Percentiles rank a stretch among this genome's conserved stretches.
These are phyloP conservation scores for Tenthredo livida DNA, from an alignment of 2,888 invertebrate species.

Conservation along the genomic window DNA sequence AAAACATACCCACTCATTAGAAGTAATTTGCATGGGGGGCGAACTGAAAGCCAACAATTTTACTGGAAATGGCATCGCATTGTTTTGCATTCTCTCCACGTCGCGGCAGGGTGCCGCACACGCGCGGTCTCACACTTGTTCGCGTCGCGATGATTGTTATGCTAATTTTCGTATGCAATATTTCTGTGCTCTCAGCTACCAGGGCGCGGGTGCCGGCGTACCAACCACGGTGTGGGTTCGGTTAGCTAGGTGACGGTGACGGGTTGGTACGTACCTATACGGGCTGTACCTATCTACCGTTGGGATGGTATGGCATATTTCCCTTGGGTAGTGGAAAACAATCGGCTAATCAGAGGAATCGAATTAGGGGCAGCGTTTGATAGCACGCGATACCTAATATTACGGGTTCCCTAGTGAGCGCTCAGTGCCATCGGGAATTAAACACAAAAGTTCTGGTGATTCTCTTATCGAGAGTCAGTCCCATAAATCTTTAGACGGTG, in stretches of 20 bases:
- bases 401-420: constrained; percentile 12
- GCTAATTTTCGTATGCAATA: constrained; percentile 50
- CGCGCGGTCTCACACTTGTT: constrained; percentile 31
- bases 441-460: constrained; percentile 12
- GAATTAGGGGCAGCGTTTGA: constrained; percentile 48
- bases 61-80: constrained; percentile 42
- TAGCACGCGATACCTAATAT: constrained; percentile 35
- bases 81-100: constrained; percentile 47
- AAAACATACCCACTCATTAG: constrained; percentile 44
- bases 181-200: constrained; percentile 28
- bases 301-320: constrained; percentile 41
- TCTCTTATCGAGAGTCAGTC: constrained; percentile 32
- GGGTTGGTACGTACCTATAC: constrained; percentile 2
- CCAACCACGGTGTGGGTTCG: constrained; percentile 27
- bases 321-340: constrained; percentile 52
- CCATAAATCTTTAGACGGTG: constrained; percentile 29
- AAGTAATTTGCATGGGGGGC: constrained; percentile 38
- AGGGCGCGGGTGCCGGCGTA: neutral
- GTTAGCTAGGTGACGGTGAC: constrained; percentile 27
- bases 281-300: neutral
- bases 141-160: constrained; percentile 45
- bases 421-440: constrained; percentile 32
- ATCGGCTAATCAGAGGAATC: constrained; percentile 52
- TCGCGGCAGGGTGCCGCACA: neutral
- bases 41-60: constrained; percentile 36